Conservation (phyloP, 2,888 invertebrate species). For the Taphrorychus bicolor region DNA sequence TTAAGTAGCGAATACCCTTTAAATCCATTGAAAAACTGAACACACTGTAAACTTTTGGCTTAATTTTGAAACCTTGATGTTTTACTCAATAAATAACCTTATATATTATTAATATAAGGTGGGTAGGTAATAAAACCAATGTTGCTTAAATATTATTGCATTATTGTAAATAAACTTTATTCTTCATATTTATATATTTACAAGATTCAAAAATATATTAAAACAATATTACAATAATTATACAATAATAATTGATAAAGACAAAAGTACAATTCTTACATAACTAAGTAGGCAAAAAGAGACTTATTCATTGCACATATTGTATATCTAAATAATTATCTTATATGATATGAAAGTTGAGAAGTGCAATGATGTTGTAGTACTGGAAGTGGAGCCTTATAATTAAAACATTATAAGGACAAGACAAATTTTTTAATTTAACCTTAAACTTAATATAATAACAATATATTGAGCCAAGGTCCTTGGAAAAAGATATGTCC, state of each 20-base stretch:
- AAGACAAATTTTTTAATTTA: slow-evolving; percentile 23
- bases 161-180: slow-evolving; percentile 46
- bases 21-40: no score
- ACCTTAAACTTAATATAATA: slow-evolving; percentile 58
- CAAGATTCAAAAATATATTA: slow-evolving; percentile 57
- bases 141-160: neutral
- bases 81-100: no score
- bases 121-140: neutral
- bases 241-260: slow-evolving; percentile 50
- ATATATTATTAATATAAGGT: no score
- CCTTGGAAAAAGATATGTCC: neutral
- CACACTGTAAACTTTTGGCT: no score
- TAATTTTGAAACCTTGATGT: no score
- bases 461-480: slow-evolving; percentile 59
- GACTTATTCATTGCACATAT: slow-evolving; percentile 18
- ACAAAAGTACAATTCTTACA: slow-evolving; percentile 46
- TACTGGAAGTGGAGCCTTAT: slow-evolving; percentile 15
- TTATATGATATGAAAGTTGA: slow-evolving; percentile 3
- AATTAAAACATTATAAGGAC: slow-evolving; percentile 39
- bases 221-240: slow-evolving; percentile 53
- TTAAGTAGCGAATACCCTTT: no score
- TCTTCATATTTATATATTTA: slow-evolving; percentile 60
- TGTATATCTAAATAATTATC: slow-evolving; percentile 5
- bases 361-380: neutral
- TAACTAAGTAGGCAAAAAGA: slow-evolving; percentile 10